Base-by-base conservation (phyloP, 2,888 invertebrate species). In the Zygothrica quintamaculata region DNA sequence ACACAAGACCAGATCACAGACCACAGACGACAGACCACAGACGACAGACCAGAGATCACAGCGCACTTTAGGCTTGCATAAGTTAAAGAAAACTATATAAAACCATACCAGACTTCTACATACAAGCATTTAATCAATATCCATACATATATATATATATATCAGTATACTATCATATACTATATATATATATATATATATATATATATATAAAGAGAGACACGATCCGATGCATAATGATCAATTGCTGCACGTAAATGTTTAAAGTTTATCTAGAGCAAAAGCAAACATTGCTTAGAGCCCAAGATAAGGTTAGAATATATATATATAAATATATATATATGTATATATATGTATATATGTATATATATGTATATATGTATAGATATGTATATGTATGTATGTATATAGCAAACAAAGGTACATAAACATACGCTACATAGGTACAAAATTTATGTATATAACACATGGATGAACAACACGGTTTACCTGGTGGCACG, bases 181-280 rank as follows among this genome's bases (percentile, higher is more conserved):
- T 57, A 47, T 53, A 36, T 52, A 58, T 11, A 46, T 12, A 29
- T 43, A n/a, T 25, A 36, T 16, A 18, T 26, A 8, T 36, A 51
- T 7, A 13, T 22, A 37, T 44, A 13, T 55, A 37, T 11, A 53
- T 53, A 22, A 11, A 36, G 48, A 58, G 11, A 31, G 50, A 33
- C n/a, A 60, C 67, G 65, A 65, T 74, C 55, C 70, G 67, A 68
- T 84, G 85, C 75, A 78, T 77, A 80, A 69, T 77, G 47, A 52
- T 60, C 75, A 70, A 58, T 58, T 5, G 29, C 2, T 9, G 29
- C 1, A 12, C 34, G 13, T 13, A 64, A 72, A 59, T 71, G 70
- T 65, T 59, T 57, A 67, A 67, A 68, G 68, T 75, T 71, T 52
- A 79, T 78, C 59, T 75, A 58, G 76, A 72, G 76, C 62, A 70